These are phyloP conservation scores for Myodes glareolus DNA, from an alignment of 2,113 vertebrate genomes.

Conservation along the genomic window DNA sequence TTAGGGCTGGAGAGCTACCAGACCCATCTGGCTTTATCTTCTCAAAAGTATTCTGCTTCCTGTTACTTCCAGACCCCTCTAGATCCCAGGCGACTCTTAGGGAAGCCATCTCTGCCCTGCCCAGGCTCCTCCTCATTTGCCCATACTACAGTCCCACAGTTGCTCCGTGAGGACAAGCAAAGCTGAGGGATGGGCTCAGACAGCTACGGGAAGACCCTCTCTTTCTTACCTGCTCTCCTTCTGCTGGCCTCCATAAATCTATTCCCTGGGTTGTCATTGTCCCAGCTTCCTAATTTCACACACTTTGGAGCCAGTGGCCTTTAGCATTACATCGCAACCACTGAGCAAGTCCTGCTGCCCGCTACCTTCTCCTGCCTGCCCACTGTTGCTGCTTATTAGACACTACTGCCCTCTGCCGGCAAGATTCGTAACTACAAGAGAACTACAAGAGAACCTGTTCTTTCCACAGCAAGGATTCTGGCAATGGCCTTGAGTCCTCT, in stretches of 20 bases:
- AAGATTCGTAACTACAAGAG: background rate
- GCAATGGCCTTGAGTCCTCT: background rate
- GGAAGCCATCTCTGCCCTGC: background rate
- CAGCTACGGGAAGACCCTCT: background rate
- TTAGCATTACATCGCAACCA: background rate
- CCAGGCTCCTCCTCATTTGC: too few species aligned
- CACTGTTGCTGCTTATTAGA: background rate
- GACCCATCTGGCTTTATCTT: background rate
- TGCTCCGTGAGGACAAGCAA: background rate
- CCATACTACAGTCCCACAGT: background rate
- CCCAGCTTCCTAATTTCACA: background rate
- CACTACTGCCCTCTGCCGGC: conserved; percentile 66
- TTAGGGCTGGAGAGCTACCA: background rate
- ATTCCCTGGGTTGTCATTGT: background rate
- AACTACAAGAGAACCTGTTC: too few species aligned
- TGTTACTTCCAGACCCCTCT: background rate
- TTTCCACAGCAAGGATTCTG: accelerated
- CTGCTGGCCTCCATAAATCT: background rate
- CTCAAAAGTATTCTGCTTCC: background rate
- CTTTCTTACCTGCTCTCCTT: background rate
- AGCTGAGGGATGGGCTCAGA: background rate
- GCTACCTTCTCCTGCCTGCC: background rate
- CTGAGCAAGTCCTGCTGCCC: background rate
- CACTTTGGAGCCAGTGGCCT: background rate
- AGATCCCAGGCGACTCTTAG: background rate